A percentile compares a stretch with the other conserved stretches of the same genome.
phyloP scores from a whole-genome alignment of 2,113 vertebrate species.

The Phaethornis superciliosus region DNA sequence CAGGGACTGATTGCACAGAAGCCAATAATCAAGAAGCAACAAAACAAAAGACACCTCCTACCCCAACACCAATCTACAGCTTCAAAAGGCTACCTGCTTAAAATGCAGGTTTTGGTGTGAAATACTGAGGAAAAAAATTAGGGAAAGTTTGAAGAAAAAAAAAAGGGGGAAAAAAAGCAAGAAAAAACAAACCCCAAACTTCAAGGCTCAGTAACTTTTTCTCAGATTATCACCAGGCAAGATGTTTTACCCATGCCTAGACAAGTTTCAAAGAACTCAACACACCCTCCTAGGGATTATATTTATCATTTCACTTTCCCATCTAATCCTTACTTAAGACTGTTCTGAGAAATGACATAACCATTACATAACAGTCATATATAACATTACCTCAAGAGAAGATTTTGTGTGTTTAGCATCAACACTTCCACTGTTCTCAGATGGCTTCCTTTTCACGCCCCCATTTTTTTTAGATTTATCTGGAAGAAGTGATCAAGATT shows the following conservation, averaged over 20 bases:
- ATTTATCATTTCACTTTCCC: not conserved
- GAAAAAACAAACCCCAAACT: not conserved
- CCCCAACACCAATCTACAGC: not conserved
- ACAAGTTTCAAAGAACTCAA: not conserved
- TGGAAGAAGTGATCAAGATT: conserved; percentile 40
- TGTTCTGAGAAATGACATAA: not conserved
- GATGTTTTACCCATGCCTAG: not conserved
- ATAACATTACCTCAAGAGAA: conserved; percentile 69
- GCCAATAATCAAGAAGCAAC: not conserved
- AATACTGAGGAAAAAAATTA: not conserved
- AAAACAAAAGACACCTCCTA: not conserved
- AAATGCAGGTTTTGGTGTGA: not conserved
- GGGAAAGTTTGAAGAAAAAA: not conserved
- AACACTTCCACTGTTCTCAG: conserved; percentile 53
- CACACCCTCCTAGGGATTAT: conserved; percentile 2
- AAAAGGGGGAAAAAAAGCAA: no score
- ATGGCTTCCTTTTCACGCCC: conserved; percentile 73
- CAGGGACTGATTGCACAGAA: not conserved
- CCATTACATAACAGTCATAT: conserved; percentile 3
- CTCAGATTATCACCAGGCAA: not conserved
- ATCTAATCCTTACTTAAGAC: not conserved
- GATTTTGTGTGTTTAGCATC: conserved; percentile 72
- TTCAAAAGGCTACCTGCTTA: not conserved
- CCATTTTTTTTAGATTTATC: conserved; percentile 69
- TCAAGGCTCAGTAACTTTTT: not conserved